Conservation (phyloP, 2,888 invertebrate species). For the Alcis repandata region DNA sequence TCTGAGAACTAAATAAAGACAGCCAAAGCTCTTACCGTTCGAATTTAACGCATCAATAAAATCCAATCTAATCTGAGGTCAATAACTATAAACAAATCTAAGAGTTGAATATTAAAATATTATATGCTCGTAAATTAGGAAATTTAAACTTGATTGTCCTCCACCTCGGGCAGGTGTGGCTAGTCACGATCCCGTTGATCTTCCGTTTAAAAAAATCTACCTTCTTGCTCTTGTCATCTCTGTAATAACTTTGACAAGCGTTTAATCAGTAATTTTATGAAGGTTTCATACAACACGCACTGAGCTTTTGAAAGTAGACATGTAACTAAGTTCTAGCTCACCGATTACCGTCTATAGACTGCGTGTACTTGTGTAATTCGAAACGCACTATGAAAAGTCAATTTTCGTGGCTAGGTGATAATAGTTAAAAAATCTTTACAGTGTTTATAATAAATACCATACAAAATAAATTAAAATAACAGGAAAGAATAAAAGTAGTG, state of each 20-base stretch:
- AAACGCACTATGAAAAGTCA: no score
- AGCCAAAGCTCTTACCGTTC: constrained; percentile 46
- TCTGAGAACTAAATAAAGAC: constrained; percentile 48
- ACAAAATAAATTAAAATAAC: no score
- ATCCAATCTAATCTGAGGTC: constrained; percentile 51
- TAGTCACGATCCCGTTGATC: constrained; percentile 57
- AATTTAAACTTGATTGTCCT: constrained; percentile 57
- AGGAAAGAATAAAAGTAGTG: no score
- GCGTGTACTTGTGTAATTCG: no score
- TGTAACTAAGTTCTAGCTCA: background rate
- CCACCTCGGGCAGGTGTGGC: constrained; percentile 64
- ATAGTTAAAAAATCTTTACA: no score
- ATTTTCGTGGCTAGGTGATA: no score
- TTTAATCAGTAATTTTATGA: constrained; percentile 58
- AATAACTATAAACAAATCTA: constrained; percentile 47
- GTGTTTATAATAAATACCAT: no score
- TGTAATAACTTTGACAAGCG: constrained; percentile 60
- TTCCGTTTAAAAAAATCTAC: constrained; percentile 48
- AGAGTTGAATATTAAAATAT: constrained; percentile 35
- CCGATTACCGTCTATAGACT: no score
- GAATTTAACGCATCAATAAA: constrained; percentile 38
- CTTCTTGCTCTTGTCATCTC: constrained; percentile 51
- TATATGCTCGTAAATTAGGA: constrained; percentile 54
- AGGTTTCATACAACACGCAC: constrained; percentile 62
- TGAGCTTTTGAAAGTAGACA: constrained; percentile 55